Percentiles rank a stretch among this genome's conserved stretches.
These are phyloP conservation scores for Ceratina japonica DNA, from an alignment of 1,140 invertebrate genomes.

Conservation along the genomic window DNA sequence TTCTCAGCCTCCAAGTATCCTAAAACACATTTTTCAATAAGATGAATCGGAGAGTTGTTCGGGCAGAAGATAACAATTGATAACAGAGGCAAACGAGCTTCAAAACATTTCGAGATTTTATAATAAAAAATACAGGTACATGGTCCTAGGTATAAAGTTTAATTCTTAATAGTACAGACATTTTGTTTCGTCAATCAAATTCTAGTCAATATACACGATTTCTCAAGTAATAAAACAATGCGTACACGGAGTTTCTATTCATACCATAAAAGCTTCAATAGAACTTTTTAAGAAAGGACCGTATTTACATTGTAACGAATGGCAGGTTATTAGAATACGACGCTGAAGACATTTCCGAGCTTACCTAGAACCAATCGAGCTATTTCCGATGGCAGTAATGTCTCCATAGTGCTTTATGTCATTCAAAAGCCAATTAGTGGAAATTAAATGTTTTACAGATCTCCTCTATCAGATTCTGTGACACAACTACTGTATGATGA, in stretches of 20 bases:
- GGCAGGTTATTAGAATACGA: constrained; percentile 51
- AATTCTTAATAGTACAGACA: too few species aligned
- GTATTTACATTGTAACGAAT: constrained; percentile 52
- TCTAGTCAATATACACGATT: too few species aligned
- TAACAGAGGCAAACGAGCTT: neutral
- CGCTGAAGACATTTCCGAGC: neutral
- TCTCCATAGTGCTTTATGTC: constrained; percentile 67
- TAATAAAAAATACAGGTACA: too few species aligned
- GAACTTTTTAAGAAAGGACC: neutral
- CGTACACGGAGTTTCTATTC: neutral
- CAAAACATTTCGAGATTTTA: too few species aligned
- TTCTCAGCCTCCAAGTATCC: constrained; percentile 78
- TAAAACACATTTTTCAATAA: constrained; percentile 46
- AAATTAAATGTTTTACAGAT: too few species aligned
- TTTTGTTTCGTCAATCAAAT: too few species aligned
- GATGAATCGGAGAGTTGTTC: neutral
- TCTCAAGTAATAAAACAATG: neutral
- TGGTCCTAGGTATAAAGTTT: too few species aligned
- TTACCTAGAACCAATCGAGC: constrained; percentile 77
- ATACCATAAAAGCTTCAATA: neutral
- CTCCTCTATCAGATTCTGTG: too few species aligned
- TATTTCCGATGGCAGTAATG: constrained; percentile 76
- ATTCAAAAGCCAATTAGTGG: too few species aligned
- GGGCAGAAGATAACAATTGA: neutral
- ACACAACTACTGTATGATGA: too few species aligned